These are phyloP conservation scores for Sula dactylatra DNA, from an alignment of 2,113 vertebrate species.

Conservation along the genomic window DNA sequence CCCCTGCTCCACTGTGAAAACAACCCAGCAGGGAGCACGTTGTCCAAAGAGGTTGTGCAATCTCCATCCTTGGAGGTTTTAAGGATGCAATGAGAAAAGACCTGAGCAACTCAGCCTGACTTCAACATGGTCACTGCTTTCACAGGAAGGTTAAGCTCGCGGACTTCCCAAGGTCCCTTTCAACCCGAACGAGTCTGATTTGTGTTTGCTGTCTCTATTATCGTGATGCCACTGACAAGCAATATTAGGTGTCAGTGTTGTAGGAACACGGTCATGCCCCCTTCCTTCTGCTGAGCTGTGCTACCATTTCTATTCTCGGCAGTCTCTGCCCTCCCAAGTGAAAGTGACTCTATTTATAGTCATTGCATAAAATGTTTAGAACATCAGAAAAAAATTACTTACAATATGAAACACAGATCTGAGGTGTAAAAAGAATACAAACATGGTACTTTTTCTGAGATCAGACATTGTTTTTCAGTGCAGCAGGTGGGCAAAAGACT, in stretches of 20 bases:
- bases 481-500: neutral
- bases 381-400: neutral
- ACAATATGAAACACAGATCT: neutral
- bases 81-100: neutral
- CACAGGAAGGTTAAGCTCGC: fast-evolving
- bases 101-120: neutral
- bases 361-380: neutral
- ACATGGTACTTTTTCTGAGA: neutral
- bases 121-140: neutral
- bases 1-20: fast-evolving
- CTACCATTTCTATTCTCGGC: neutral
- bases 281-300: neutral
- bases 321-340: neutral
- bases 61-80: neutral
- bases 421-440: neutral
- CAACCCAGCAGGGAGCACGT: neutral
- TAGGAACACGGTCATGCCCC: neutral
- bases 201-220: neutral
- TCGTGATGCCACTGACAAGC: neutral
- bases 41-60: neutral
- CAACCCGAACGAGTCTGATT: neutral
- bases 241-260: neutral
- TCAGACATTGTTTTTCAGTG: neutral
- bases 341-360: slow-evolving; percentile 29
- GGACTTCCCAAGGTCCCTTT: neutral